Evolutionary conservation across 1,140 invertebrate genomes (phyloP).

Genomic region (Helicoverpa armigera): DNA sequence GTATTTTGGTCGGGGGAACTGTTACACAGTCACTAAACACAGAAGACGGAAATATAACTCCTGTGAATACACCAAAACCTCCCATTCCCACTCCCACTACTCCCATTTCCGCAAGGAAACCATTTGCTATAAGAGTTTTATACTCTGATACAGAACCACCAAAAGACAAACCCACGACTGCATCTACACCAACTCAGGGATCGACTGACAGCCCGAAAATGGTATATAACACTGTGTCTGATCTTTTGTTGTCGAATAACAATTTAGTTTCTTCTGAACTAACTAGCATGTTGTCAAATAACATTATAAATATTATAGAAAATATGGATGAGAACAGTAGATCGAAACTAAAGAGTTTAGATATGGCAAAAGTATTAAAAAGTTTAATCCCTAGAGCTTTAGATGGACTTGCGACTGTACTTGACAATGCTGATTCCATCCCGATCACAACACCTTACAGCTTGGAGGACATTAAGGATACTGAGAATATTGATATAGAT

Average conservation of each 20-base stretch:
- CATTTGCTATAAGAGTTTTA: conserved; percentile 84
- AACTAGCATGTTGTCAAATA: conserved; percentile 85
- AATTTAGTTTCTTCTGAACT: conserved; percentile 82
- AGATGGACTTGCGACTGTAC: conserved; percentile 65
- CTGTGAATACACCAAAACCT: conserved; percentile 71
- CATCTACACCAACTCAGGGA: conserved; percentile 70
- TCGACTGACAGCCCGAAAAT: conserved; percentile 80
- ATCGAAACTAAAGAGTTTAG: conserved; percentile 74
- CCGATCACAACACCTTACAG: conserved; percentile 82
- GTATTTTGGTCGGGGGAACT: conserved; percentile 77
- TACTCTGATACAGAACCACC: conserved; percentile 81
- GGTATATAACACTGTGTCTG: conserved; percentile 84
- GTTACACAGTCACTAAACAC: conserved; percentile 76
- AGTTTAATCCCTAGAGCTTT: conserved; percentile 76
- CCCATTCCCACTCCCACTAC: conserved; percentile 73
- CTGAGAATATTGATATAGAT: conserved; percentile 73
- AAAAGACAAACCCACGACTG: conserved; percentile 78
- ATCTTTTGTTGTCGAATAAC: conserved; percentile 83
- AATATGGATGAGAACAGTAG: conserved; percentile 81
- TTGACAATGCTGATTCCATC: conserved; percentile 67
- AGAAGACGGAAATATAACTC: conserved; percentile 65
- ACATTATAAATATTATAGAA: conserved; percentile 80
- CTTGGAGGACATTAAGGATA: conserved; percentile 83
- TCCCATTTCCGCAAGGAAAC: conserved; percentile 81
- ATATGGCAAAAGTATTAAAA: conserved; percentile 81